These are phyloP conservation scores for Spodoptera frugiperda DNA, from an alignment of 1,140 invertebrate species.

Conservation along the genomic window DNA sequence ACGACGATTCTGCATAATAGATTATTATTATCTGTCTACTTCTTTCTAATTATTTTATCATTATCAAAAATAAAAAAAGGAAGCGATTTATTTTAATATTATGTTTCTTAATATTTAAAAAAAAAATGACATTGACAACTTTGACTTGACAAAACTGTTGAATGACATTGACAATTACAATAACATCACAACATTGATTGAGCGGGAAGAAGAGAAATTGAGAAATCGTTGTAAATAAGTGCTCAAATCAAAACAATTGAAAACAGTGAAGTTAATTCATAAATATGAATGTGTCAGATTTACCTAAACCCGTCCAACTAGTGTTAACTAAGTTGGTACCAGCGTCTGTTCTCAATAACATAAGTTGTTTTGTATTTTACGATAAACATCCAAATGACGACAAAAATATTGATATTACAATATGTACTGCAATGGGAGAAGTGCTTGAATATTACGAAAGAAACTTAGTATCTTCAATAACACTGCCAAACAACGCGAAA, in stretches of 20 bases:
- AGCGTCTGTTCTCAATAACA: slow-evolving; percentile 51
- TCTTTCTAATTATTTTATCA: no score
- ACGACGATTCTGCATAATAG: no score
- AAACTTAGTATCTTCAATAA: slow-evolving; percentile 59
- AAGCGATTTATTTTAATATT: no score
- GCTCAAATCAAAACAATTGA: neutral
- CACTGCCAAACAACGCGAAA: slow-evolving; percentile 50
- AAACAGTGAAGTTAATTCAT: neutral
- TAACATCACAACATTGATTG: no score
- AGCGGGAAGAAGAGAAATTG: neutral
- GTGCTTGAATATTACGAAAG: slow-evolving; percentile 68
- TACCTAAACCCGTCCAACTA: slow-evolving; percentile 48
- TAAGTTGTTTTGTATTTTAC: slow-evolving; percentile 70
- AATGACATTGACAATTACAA: no score
- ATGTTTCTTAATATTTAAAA: no score
- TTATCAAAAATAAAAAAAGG: no score
- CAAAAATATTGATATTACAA: slow-evolving; percentile 64
- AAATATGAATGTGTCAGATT: slow-evolving; percentile 1
- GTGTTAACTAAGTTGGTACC: slow-evolving; percentile 53
- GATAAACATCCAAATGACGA: slow-evolving; percentile 71
- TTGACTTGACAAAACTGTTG: no score
- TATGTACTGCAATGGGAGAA: slow-evolving; percentile 68
- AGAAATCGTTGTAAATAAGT: no score
- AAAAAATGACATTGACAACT: no score
- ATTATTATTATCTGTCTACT: no score